Percentiles rank a stretch among this genome's conserved stretches.
phyloP scores from a whole-genome alignment of 1,140 invertebrate genomes.

The Andricus grossulariae region DNA sequence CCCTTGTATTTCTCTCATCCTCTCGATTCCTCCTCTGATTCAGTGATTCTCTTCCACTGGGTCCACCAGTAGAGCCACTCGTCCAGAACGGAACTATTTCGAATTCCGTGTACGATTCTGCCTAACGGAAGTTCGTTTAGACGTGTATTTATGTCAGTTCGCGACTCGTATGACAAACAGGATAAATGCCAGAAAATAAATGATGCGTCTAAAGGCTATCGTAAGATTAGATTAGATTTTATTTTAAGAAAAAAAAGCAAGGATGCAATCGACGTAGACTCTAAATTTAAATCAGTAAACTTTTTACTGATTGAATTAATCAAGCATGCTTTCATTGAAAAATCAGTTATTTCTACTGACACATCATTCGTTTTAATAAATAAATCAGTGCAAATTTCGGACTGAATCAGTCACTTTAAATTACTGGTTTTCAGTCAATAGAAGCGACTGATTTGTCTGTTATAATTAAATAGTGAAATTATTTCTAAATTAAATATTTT shows the following conservation, averaged over 20 bases:
- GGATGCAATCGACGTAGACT: background rate
- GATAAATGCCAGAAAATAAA: slow-evolving; percentile 5
- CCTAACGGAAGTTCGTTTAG: slow-evolving; percentile 37
- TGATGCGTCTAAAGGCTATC: background rate
- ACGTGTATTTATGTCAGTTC: slow-evolving; percentile 43
- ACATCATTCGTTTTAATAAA: no score
- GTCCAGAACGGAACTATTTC: slow-evolving; percentile 17
- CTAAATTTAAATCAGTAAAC: no score
- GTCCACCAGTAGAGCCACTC: background rate
- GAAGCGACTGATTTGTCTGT: no score
- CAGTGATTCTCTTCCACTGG: slow-evolving; percentile 2
- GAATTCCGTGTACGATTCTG: background rate
- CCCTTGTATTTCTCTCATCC: slow-evolving; percentile 7
- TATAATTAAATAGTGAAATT: no score
- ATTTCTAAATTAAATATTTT: no score
- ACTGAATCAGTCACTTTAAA: no score
- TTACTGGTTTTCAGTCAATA: no score
- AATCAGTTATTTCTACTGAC: no score
- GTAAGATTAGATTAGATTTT: background rate
- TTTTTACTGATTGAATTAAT: no score
- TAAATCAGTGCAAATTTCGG: no score
- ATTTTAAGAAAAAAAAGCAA: no score
- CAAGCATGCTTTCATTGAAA: no score
- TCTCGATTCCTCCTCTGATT: background rate
- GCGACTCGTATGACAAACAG: background rate